phyloP scores from a whole-genome alignment of 1,140 invertebrate species.

The Goniozus legneri region DNA sequence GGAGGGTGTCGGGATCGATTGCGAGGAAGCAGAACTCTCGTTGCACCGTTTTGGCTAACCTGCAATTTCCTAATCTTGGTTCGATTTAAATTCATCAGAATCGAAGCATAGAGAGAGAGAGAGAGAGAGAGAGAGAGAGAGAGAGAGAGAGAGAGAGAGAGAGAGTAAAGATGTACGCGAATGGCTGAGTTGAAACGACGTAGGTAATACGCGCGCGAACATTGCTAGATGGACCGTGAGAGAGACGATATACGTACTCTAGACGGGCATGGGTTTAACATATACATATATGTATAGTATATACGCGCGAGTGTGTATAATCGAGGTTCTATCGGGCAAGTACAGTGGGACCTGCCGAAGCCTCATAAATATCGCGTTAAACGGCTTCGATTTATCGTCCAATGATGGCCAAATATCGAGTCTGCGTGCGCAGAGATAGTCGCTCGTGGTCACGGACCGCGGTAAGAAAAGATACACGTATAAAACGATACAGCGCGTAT shows the following conservation, averaged over 20 bases:
- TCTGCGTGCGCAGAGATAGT: conserved; percentile 30
- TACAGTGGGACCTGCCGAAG: conserved; percentile 10
- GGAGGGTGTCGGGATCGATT: too few species aligned
- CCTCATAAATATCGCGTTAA: conserved; percentile 48
- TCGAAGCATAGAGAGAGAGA: too few species aligned
- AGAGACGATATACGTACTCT: too few species aligned
- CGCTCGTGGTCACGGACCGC: conserved; percentile 3
- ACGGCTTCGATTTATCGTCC: conserved; percentile 44
- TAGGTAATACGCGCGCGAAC: conserved; percentile 24
- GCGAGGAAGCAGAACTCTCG: too few species aligned
- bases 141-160: neutral
- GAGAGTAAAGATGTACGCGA: neutral
- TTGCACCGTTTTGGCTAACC: too few species aligned
- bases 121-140: neutral
- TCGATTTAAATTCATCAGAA: too few species aligned
- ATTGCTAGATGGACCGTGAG: conserved; percentile 44
- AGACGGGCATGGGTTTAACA: too few species aligned
- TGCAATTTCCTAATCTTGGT: too few species aligned
- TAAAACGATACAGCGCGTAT: too few species aligned
- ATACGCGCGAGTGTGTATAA: too few species aligned
- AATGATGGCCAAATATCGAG: conserved; percentile 39
- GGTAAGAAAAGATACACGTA: neutral
- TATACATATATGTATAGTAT: too few species aligned
- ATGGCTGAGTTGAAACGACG: neutral
- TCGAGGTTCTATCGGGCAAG: too few species aligned